These are phyloP conservation scores for Baronia brevicornis DNA, from an alignment of 2,888 invertebrate species.

Conservation along the genomic window DNA sequence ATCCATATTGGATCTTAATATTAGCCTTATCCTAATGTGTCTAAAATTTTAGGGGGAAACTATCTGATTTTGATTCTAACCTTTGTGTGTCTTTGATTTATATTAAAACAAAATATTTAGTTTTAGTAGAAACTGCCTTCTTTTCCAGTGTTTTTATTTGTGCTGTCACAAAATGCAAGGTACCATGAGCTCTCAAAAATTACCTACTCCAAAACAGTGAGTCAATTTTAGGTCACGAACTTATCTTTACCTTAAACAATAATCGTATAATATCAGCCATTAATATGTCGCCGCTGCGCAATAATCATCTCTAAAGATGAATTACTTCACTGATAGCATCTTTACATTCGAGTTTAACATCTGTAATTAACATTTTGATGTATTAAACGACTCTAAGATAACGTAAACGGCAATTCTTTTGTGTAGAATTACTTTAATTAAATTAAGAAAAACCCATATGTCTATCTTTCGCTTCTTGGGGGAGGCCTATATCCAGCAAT, in stretches of 20 bases:
- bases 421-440: conserved; percentile 5
- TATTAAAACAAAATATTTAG: too few relatives aligned
- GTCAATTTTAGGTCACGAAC: conserved; percentile 7
- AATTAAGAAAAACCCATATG: conserved; percentile 7
- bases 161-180: too few relatives aligned
- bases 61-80: too few relatives aligned
- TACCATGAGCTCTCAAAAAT: too few relatives aligned
- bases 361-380: conserved; percentile 10
- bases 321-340: conserved; percentile 11
- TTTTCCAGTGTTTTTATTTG: too few relatives aligned
- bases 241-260: conserved; percentile 5
- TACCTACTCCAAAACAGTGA: conserved; percentile 1
- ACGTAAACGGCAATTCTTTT: conserved; percentile 8
- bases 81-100: too few relatives aligned
- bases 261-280: conserved; percentile 3
- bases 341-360: conserved; percentile 6
- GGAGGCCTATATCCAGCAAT: too few relatives aligned
- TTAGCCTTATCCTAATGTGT: too few relatives aligned
- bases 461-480: conserved; percentile 5
- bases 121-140: too few relatives aligned
- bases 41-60: too few relatives aligned
- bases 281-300: conserved; percentile 4
- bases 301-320: conserved; percentile 6
- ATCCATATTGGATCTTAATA: too few relatives aligned
- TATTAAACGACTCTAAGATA: conserved; percentile 5